A percentile compares a stretch with the other conserved stretches of the same genome.
Conservation (phyloP, 2,797 vertebrate species). For the Macroramphosus scolopax region DNA sequence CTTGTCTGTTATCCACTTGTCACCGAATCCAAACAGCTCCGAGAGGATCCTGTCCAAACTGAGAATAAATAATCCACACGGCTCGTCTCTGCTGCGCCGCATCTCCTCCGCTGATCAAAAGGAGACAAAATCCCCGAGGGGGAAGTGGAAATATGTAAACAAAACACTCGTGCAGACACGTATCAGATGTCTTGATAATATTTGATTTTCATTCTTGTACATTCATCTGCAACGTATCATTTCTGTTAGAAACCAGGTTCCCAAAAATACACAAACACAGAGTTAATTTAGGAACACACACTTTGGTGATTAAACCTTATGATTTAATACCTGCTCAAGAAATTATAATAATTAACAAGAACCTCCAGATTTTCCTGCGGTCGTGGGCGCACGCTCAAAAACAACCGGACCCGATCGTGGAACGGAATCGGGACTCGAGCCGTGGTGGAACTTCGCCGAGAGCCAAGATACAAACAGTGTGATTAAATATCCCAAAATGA, state of each 20-base stretch:
- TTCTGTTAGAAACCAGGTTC: no score
- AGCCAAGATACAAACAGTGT: no score
- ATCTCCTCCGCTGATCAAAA: conserved; percentile 27
- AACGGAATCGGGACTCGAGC: no score
- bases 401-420: no score
- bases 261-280: no score
- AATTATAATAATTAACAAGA: no score
- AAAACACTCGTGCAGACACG: conserved; percentile 1
- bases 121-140: neutral
- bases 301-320: no score
- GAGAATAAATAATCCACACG: conserved; percentile 4
- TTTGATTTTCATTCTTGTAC: conserved; percentile 15
- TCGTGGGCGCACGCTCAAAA: no score
- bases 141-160: conserved; percentile 1
- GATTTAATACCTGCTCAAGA: no score
- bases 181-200: conserved; percentile 13
- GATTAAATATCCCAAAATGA: conserved; percentile 31
- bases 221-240: neutral
- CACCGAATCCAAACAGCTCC: neutral
- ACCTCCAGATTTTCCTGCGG: no score
- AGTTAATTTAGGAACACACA: no score
- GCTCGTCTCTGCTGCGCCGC: neutral
- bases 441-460: no score
- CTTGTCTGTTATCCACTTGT: conserved; percentile 7
- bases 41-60: conserved; percentile 4